Conservation (phyloP, 30 jellyfish, hydroid and myxozoan species). For the Hydra vulgaris region DNA sequence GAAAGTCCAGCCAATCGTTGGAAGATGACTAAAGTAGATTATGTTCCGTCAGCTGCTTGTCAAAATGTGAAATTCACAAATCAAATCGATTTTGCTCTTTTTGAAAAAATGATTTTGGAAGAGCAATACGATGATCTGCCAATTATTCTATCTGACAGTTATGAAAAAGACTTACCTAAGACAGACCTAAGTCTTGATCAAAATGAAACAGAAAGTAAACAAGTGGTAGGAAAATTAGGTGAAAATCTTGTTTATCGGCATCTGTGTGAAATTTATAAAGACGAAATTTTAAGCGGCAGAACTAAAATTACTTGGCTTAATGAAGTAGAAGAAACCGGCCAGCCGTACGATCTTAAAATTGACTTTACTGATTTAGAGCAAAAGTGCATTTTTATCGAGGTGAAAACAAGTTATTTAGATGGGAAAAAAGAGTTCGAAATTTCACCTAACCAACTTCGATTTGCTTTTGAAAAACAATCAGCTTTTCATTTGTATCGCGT, state of each 20-base stretch:
- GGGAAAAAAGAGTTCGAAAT: conserved; percentile 50
- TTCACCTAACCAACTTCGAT: conserved; percentile 40
- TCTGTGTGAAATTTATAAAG: neutral
- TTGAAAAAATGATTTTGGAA: neutral
- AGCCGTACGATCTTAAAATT: conserved; percentile 46
- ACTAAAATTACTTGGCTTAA: conserved; percentile 40
- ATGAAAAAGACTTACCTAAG: neutral
- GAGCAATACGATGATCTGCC: neutral
- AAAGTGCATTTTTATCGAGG: conserved; percentile 38
- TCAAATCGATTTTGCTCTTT: neutral
- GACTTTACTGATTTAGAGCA: neutral
- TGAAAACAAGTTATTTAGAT: conserved; percentile 34
- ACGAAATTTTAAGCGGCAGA: neutral
- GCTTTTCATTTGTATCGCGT: conserved; percentile 50
- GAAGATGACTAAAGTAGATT: neutral
- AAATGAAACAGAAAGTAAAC: neutral
- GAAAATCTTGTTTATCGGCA: conserved; percentile 37
- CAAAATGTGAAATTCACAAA: too few species aligned
- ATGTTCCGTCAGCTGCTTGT: neutral
- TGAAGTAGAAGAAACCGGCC: conserved; percentile 34
- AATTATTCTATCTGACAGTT: neutral
- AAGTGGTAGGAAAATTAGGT: conserved; percentile 31
- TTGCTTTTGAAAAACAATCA: conserved; percentile 35
- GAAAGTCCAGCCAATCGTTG: neutral
- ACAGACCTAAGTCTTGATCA: neutral